phyloP scores from a whole-genome alignment of 2,797 vertebrate species.

The Australoheros facetus region DNA sequence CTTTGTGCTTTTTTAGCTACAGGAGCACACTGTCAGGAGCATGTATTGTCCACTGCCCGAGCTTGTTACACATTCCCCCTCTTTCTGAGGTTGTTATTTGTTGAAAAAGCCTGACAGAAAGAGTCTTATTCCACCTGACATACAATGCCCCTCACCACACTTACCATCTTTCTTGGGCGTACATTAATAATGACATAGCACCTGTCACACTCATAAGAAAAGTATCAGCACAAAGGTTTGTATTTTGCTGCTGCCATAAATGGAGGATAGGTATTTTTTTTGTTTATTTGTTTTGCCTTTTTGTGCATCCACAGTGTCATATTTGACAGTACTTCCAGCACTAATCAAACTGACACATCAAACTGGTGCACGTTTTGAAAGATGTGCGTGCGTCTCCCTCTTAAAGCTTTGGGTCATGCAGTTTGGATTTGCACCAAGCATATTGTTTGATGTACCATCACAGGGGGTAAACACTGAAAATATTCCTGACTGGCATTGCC shows the following conservation, averaged over 20 bases:
- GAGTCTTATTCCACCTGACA: slow-evolving; percentile 64
- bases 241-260: slow-evolving; percentile 44
- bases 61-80: slow-evolving; percentile 25
- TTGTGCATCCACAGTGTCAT: slow-evolving; percentile 12
- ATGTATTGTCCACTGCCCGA: slow-evolving; percentile 41
- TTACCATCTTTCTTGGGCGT: slow-evolving; percentile 46
- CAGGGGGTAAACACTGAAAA: neutral
- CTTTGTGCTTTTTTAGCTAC: slow-evolving; percentile 53
- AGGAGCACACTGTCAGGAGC: slow-evolving; percentile 47
- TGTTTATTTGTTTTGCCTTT: neutral
- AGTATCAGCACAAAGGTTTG: slow-evolving; percentile 39
- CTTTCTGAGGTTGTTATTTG: slow-evolving; percentile 42
- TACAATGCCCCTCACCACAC: slow-evolving; percentile 40
- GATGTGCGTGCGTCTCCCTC: neutral
- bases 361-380: slow-evolving; percentile 20
- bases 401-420: neutral
- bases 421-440: neutral
- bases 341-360: slow-evolving; percentile 33
- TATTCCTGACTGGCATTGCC: neutral
- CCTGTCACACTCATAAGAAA: slow-evolving; percentile 42
- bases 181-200: slow-evolving; percentile 65
- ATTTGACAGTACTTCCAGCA: slow-evolving; percentile 15
- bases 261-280: neutral
- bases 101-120: slow-evolving; percentile 47
- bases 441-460: neutral